A percentile compares a stretch with the other conserved stretches of the same genome.
phyloP scores from a whole-genome alignment of 35 echinoderm and acorn worm genomes.

The Stichopus chloronotus region DNA sequence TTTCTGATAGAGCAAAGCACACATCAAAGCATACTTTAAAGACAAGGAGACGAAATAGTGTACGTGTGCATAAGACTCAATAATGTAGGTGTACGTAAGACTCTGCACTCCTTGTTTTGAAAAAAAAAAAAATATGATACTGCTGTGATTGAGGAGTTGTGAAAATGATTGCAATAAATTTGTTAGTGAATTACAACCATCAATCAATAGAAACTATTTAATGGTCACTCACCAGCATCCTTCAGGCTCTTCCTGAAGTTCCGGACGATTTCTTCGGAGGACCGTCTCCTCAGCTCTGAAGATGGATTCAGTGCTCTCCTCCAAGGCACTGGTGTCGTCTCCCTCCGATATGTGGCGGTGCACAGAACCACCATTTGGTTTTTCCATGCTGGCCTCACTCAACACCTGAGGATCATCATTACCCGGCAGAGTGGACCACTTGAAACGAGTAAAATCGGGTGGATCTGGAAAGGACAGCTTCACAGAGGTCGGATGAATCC shows the following conservation, averaged over 20 bases:
- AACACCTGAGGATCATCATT: neutral
- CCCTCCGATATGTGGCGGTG: neutral
- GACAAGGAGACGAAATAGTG: too few relatives aligned
- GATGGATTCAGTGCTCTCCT: slow-evolving; percentile 52
- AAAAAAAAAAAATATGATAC: too few relatives aligned
- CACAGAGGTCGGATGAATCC: neutral
- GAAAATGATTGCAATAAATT: too few relatives aligned
- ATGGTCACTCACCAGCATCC: neutral
- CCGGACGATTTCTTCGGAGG: neutral
- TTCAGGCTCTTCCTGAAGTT: neutral
- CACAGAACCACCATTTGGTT: neutral
- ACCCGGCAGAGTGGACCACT: slow-evolving; percentile 12
- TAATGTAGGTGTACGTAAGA: too few relatives aligned
- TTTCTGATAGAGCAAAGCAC: too few relatives aligned
- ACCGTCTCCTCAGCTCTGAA: slow-evolving; percentile 45
- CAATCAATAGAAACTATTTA: too few relatives aligned
- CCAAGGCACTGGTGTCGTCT: slow-evolving; percentile 46
- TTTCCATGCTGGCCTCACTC: neutral
- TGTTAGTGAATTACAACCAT: too few relatives aligned
- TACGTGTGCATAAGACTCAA: too few relatives aligned
- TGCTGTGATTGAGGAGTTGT: too few relatives aligned
- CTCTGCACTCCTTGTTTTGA: too few relatives aligned
- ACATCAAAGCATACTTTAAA: too few relatives aligned
- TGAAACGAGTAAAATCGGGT: slow-evolving; percentile 46
- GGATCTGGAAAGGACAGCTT: slow-evolving; percentile 45